Percentiles rank a stretch among this genome's conserved stretches.
These are phyloP conservation scores for Darevskia nairensis DNA, from an alignment of 2,797 vertebrate genomes.

Conservation along the genomic window DNA sequence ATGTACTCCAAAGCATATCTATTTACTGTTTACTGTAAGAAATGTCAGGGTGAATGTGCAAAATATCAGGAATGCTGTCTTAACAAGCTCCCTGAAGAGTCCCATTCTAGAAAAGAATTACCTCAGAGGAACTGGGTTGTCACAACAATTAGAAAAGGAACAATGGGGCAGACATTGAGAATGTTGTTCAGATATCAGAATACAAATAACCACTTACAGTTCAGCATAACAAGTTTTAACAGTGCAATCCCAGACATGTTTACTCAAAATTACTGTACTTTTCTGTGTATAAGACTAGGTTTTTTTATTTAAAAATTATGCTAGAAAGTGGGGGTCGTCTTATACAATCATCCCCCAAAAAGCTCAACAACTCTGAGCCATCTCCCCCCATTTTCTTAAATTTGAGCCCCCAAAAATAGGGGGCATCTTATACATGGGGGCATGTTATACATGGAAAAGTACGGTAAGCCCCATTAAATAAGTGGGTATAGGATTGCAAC, in stretches of 20 bases:
- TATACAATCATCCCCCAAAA: too few species aligned
- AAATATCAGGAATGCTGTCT: not conserved
- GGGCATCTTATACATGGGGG: too few species aligned
- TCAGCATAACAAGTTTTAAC: not conserved
- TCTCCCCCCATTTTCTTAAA: too few species aligned
- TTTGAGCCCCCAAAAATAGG: too few species aligned
- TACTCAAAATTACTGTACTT: not conserved
- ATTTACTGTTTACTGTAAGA: not conserved
- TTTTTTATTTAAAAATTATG: too few species aligned
- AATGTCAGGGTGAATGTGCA: not conserved
- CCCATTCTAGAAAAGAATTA: not conserved
- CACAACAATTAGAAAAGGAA: slow-evolving; percentile 7
- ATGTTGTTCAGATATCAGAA: not conserved
- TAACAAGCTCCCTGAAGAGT: slow-evolving; percentile 18
- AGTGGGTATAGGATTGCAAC: not conserved
- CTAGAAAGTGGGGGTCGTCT: too few species aligned
- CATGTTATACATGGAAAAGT: too few species aligned
- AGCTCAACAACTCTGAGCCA: too few species aligned
- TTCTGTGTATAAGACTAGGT: too few species aligned
- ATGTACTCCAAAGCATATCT: not conserved
- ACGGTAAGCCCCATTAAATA: too few species aligned
- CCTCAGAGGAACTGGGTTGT: not conserved
- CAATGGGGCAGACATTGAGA: not conserved
- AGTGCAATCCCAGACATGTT: not conserved
- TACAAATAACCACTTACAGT: not conserved